Percentiles rank a stretch among this genome's conserved stretches.
phyloP scores from a whole-genome alignment of 2,113 vertebrate species.

The Ranitomeya imitator region DNA sequence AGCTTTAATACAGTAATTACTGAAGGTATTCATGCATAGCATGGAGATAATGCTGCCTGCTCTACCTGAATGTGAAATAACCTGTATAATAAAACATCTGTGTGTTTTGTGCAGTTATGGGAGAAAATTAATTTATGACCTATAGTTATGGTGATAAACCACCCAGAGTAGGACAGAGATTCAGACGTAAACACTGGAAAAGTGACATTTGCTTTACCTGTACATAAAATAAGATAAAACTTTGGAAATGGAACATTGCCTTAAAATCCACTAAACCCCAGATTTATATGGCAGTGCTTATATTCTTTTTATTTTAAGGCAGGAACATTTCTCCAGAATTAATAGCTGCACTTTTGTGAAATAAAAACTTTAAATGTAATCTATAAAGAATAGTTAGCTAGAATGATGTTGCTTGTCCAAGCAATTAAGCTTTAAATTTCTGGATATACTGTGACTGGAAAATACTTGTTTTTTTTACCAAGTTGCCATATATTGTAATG shows the following conservation, averaged over 20 bases:
- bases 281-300: neutral
- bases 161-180: neutral
- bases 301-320: neutral
- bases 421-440: neutral
- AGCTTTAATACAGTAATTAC: constrained; percentile 24
- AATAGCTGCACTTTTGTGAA: neutral
- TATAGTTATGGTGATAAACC: neutral
- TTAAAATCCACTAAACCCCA: neutral
- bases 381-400: constrained; percentile 11
- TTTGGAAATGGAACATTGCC: constrained; percentile 4
- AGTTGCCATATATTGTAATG: neutral
- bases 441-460: neutral
- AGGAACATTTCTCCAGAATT: neutral
- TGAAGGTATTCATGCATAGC: constrained; percentile 14
- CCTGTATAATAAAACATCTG: neutral
- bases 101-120: neutral
- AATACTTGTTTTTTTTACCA: neutral
- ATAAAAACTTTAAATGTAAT: neutral
- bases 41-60: constrained; percentile 15
- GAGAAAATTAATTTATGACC: neutral
- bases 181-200: neutral
- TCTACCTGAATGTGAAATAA: neutral
- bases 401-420: neutral
- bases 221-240: neutral
- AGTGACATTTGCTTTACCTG: constrained; percentile 9